Evolutionary conservation across 1,140 invertebrate species (phyloP), one percentile per base, ranked within the genome.

Genomic region (Metopolophium dirhodum): DNA sequence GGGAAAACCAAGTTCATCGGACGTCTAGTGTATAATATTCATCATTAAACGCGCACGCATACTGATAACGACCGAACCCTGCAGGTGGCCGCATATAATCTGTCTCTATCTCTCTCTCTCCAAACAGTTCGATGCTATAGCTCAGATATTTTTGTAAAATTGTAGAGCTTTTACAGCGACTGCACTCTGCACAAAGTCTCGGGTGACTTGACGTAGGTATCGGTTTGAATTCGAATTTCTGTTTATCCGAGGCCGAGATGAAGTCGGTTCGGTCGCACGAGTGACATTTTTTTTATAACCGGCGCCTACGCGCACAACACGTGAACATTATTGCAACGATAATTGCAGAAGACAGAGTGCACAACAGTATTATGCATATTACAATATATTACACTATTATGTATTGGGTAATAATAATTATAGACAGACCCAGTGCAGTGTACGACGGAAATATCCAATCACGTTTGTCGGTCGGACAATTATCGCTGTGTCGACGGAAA

Each of bases 1-100:
- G 91, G 37, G 45, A 92, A 93, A 93, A 93, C 20, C 3, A 93
- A 93, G 91, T 93, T 93, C 91, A 93, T 93, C 91, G 77, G 51
- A 82, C 90, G 90, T 77, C 37, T 51, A 37, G 30, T 23, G 26
- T 85, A 22, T 51, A 51, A 22, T 51, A 51, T 54, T 30, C 23
- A 45, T 26, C 23, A 45, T 26, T 77, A 18, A 77, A 77, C 11
- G 41, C 37, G 14, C 83, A 85, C 41, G 22, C 37, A 83, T 22
- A 22, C 23, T 26, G 35, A 41, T 41, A 41, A 85, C 83, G 6
- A 41, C 37, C 23, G 22, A 85, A 85, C 22, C 23, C 41, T 85
- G 22, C 20, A 30, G 30, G 61, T 68, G 61, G 14, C 14, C 51
- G 2, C 9, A 0, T n/a, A 77, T n/a, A 77, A 77, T 77, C 30